phyloP scores from a whole-genome alignment of 2,797 vertebrate species.

The Sarcoramphus papa region DNA sequence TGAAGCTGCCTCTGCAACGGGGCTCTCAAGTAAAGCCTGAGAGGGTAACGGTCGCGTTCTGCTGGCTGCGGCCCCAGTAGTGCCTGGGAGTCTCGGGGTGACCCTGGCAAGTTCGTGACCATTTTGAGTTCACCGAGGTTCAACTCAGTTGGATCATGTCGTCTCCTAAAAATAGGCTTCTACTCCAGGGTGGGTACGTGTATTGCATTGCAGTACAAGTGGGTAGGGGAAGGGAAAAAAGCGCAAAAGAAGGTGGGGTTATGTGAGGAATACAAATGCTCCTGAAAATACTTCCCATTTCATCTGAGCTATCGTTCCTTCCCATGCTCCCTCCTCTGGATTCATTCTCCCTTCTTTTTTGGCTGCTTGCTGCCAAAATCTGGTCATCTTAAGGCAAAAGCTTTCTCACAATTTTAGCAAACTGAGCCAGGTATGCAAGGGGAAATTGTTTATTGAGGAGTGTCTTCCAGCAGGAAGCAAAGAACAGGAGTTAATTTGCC shows the following conservation, averaged over 20 bases:
- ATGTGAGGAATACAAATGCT: background rate
- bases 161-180: background rate
- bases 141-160: background rate
- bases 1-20: background rate
- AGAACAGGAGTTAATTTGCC: constrained; percentile 62
- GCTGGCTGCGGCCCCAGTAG: background rate
- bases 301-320: background rate
- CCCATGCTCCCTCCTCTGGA: background rate
- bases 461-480: constrained; percentile 60
- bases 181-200: background rate
- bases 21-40: background rate
- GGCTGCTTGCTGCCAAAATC: background rate
- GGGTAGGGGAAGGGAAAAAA: background rate
- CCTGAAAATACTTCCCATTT: background rate
- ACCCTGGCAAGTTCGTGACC: background rate
- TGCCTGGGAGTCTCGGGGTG: background rate
- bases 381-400: background rate
- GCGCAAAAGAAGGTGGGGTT: background rate
- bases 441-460: constrained; percentile 64
- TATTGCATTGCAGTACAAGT: background rate
- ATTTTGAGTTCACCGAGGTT: background rate
- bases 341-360: background rate
- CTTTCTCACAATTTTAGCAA: background rate
- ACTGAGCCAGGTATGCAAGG: background rate
- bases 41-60: background rate